These are phyloP conservation scores for Drosophila takahashii DNA, from an alignment of 1,140 invertebrate species.

Conservation along the genomic window DNA sequence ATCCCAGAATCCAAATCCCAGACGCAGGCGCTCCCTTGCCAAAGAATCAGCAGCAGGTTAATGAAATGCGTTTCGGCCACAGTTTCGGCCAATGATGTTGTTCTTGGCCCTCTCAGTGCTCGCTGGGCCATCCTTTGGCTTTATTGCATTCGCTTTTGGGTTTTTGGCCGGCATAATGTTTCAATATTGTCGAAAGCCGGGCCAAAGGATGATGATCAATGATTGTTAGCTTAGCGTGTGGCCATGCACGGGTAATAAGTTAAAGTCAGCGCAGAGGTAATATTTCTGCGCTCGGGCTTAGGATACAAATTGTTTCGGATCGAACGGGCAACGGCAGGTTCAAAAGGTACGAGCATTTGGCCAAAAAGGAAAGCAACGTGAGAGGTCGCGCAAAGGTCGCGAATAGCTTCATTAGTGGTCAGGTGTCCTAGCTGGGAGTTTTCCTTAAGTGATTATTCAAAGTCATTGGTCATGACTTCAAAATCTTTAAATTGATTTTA, in stretches of 20 bases:
- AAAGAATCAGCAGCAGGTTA: conserved; percentile 63
- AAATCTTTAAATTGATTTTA: background rate
- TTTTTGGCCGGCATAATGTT: conserved; percentile 63
- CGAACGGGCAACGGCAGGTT: conserved; percentile 16
- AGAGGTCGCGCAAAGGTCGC: conserved; percentile 18
- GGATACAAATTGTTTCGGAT: conserved; percentile 59
- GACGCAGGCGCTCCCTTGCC: conserved; percentile 32
- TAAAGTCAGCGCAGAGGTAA: conserved; percentile 45
- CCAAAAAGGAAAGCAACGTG: conserved; percentile 37
- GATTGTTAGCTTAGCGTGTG: conserved; percentile 78
- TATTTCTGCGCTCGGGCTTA: conserved; percentile 53
- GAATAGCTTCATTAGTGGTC: conserved; percentile 34
- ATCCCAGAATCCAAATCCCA: conserved; percentile 21
- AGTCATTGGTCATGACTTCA: background rate
- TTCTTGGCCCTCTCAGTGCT: conserved; percentile 22
- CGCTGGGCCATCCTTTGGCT: conserved; percentile 25
- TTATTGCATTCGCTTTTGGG: conserved; percentile 30
- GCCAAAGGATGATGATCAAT: conserved; percentile 71
- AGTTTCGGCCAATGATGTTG: conserved; percentile 64
- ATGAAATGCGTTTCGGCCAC: conserved; percentile 76
- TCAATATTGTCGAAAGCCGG: conserved; percentile 66
- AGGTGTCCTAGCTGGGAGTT: conserved; percentile 2
- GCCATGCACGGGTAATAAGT: conserved; percentile 60
- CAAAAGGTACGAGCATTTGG: conserved; percentile 25
- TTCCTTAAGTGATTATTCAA: background rate